Evolutionary conservation across 2,888 invertebrate species (phyloP).

Genomic region (Argyresthia goedartella): DNA sequence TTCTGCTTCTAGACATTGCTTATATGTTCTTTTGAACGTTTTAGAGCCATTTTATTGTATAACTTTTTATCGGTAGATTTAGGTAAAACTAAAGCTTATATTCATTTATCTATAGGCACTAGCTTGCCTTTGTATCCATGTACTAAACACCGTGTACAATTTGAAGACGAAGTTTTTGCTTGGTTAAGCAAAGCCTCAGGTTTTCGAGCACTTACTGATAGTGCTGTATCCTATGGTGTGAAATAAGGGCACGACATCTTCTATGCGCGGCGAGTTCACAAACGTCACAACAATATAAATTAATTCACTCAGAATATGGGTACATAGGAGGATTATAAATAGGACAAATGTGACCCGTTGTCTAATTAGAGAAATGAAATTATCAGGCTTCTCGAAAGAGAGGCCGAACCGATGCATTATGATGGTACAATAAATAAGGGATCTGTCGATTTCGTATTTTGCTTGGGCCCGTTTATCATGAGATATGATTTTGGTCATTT

Average conservation of each 20-base stretch:
- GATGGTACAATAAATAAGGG: slow-evolving; percentile 38
- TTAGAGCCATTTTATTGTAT: too few relatives aligned
- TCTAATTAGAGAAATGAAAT: slow-evolving; percentile 12
- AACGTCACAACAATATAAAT: slow-evolving; percentile 47
- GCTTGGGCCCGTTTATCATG: slow-evolving; percentile 16
- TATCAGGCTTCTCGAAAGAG: slow-evolving; percentile 31
- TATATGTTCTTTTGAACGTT: too few relatives aligned
- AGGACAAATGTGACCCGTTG: slow-evolving; percentile 38
- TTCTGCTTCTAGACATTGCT: too few relatives aligned
- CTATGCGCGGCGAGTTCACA: slow-evolving; percentile 49
- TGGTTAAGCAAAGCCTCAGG: too few relatives aligned
- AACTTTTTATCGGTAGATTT: too few relatives aligned
- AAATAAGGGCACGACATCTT: slow-evolving; percentile 58
- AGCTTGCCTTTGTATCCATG: too few relatives aligned
- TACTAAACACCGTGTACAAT: too few relatives aligned
- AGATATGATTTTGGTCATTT: too few relatives aligned
- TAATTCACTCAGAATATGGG: slow-evolving; percentile 54
- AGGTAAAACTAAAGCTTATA: too few relatives aligned
- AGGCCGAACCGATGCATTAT: slow-evolving; percentile 49
- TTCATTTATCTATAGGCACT: too few relatives aligned
- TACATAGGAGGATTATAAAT: slow-evolving; percentile 37
- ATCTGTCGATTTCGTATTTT: slow-evolving; percentile 42
- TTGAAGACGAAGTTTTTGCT: too few relatives aligned
- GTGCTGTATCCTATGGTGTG: slow-evolving; percentile 59
- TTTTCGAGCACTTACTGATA: slow-evolving; percentile 48